Base-by-base conservation (phyloP, 2,113 vertebrate species). In the Caranx ignobilis region DNA sequence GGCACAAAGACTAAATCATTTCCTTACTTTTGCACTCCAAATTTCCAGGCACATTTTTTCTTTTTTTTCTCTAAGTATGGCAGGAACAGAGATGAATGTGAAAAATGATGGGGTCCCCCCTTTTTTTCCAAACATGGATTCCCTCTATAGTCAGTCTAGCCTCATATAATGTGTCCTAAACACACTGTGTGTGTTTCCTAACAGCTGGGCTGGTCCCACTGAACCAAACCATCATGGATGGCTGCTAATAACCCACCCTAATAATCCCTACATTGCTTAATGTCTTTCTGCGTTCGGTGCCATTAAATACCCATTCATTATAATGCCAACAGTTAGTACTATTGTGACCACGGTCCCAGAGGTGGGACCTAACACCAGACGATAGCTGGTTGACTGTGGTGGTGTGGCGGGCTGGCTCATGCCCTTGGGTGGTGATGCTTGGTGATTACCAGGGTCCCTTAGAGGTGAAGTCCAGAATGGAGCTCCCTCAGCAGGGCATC, bases 221-320 rank as follows among this genome's bases (percentile, higher is more conserved):
- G 91, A 93, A 93, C 91, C 91, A 82, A 43, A 87, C 65, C 79
- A 81, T 62, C 83, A 92, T 79, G 91, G 91, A 91, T 90, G 92
- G 87, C 86, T 93, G 91, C 89, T 92, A 91, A 93, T 92, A 93
- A 89, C 88, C 89, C 87, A 91, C 82, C 90, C 89, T 93, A 93
- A 92, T 92, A 91, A 92, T 91, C 85, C 82, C 52, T 68, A 81
- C 78, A 83, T 89, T 89, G 85, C 86, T 83, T 89, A 89, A 92
- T 85, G 85, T 81, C 67, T 89, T 68, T 87, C 73, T 88, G 71
- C 35, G 8, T 64, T 89, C 75, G 43, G 19, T 87, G 80, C 85
- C 81, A 90, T 87, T 94, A 92, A 93, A 88, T 85, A 71, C 68
- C 81, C 82, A 91, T 91, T 90, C 67, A 80, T 88, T 87, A 72